phyloP scores from a whole-genome alignment of 2,888 invertebrate genomes.

The Ichneumoninae sp. region DNA sequence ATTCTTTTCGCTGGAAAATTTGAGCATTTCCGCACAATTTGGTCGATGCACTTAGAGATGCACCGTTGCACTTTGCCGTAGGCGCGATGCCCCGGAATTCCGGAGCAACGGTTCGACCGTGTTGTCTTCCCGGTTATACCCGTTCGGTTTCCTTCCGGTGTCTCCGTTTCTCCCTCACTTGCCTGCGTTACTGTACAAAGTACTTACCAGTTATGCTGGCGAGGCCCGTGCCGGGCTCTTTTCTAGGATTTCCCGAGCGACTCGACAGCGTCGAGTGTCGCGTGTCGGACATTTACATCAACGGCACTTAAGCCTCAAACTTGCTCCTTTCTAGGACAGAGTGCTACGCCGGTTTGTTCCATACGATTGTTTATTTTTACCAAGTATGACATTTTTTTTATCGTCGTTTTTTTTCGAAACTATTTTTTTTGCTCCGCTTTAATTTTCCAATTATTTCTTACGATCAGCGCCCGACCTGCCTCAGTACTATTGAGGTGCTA shows the following conservation, averaged over 20 bases:
- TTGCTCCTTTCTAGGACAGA: neutral
- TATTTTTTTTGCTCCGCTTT: neutral
- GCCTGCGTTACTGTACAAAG: conserved; percentile 23
- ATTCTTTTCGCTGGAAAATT: too few relatives aligned
- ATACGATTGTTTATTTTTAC: neutral
- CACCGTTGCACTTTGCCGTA: conserved; percentile 54
- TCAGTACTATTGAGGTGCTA: conserved; percentile 54
- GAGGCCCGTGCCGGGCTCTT: conserved; percentile 8
- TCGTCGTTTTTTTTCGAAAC: neutral
- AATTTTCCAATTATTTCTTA: neutral
- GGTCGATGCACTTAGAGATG: conserved; percentile 23
- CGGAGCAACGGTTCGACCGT: conserved; percentile 40
- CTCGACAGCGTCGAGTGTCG: conserved; percentile 21
- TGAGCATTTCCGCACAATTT: too few relatives aligned
- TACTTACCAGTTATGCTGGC: conserved; percentile 35
- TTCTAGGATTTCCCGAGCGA: conserved; percentile 50
- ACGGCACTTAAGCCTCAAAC: conserved; percentile 24
- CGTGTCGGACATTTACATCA: conserved; percentile 29
- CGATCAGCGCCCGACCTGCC: conserved; percentile 59
- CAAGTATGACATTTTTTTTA: neutral
- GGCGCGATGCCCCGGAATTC: conserved; percentile 56
- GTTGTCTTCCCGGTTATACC: conserved; percentile 23
- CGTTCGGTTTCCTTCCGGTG: conserved; percentile 41
- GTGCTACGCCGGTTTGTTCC: neutral
- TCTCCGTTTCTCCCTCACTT: conserved; percentile 1